phyloP scores from a whole-genome alignment of 1,140 invertebrate genomes.

The Periplaneta americana region DNA sequence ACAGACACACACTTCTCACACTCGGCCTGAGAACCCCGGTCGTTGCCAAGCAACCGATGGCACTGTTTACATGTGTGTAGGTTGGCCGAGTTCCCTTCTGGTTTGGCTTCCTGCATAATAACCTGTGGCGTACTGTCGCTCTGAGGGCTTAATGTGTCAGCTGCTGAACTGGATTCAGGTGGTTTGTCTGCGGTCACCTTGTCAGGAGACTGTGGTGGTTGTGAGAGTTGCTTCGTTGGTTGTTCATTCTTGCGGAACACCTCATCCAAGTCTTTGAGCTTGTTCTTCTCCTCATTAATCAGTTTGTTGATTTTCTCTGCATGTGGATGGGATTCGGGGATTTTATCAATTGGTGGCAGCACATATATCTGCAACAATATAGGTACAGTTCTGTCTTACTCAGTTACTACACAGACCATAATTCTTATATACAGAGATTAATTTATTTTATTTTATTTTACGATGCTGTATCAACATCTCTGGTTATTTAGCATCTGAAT shows the following conservation, averaged over 20 bases:
- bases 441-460: no score
- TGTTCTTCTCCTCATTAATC: conserved; percentile 1
- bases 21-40: background rate
- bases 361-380: conserved; percentile 7
- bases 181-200: background rate
- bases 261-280: background rate
- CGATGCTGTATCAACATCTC: no score
- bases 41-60: background rate
- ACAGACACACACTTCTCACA: background rate
- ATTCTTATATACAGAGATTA: no score
- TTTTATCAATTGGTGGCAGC: background rate
- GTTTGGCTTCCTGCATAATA: background rate
- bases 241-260: background rate
- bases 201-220: background rate
- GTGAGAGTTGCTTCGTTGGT: background rate
- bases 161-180: background rate
- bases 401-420: no score
- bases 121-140: background rate
- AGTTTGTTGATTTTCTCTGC: background rate
- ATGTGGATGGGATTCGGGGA: conserved; percentile 2
- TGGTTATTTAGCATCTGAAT: no score
- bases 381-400: no score
- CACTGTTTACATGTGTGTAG: background rate
- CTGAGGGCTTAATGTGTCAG: background rate
- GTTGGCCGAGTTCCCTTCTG: background rate